Percentiles rank a stretch among this genome's conserved stretches.
phyloP scores from a whole-genome alignment of 1,140 invertebrate genomes.

The Drosophila hydei region DNA sequence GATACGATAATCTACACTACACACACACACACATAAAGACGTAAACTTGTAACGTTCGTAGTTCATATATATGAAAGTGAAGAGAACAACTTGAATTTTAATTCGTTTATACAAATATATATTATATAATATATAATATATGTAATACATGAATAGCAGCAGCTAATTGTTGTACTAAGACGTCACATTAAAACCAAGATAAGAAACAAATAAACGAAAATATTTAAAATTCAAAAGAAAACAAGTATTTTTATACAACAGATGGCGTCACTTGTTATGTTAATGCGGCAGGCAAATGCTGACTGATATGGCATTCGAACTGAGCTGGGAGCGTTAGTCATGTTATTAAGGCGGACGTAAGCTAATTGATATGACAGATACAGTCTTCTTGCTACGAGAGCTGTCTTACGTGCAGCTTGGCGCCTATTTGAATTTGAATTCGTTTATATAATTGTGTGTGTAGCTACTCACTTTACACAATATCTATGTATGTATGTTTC shows the following conservation, averaged over 20 bases:
- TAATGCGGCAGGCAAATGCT: constrained; percentile 12
- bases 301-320: background rate
- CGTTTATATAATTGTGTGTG: too few relatives aligned
- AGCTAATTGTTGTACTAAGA: constrained; percentile 77
- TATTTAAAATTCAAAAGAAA: constrained; percentile 70
- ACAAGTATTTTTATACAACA: background rate
- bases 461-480: too few relatives aligned
- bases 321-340: too few relatives aligned
- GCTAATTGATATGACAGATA: too few relatives aligned
- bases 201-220: constrained; percentile 74
- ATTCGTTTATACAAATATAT: constrained; percentile 72
- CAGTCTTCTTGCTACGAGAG: too few relatives aligned
- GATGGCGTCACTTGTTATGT: constrained; percentile 10
- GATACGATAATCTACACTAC: constrained; percentile 56
- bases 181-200: constrained; percentile 62
- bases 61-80: constrained; percentile 39
- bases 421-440: too few relatives aligned
- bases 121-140: constrained; percentile 28
- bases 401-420: background rate
- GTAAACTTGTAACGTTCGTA: constrained; percentile 49
- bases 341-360: too few relatives aligned
- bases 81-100: constrained; percentile 67
- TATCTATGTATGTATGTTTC: background rate
- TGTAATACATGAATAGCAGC: constrained; percentile 43
- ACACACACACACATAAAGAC: constrained; percentile 44